Evolutionary conservation across 2,797 vertebrate species (phyloP).

Genomic region (Myotis daubentonii): DNA sequence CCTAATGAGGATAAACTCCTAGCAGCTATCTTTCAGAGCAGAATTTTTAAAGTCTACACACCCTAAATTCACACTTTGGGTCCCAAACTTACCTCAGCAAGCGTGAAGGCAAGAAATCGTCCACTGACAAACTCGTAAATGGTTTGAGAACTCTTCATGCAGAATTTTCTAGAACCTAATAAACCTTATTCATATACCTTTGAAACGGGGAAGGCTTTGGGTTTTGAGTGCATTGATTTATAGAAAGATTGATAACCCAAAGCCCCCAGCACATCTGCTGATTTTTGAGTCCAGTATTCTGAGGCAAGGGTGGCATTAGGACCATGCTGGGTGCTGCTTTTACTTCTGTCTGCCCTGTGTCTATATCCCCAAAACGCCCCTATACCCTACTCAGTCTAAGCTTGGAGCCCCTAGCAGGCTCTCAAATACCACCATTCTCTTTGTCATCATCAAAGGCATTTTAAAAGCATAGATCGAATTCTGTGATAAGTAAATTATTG

Average conservation of each 20-base stretch:
- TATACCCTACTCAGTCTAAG: neutral
- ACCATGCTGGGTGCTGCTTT: neutral
- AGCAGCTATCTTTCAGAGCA: neutral
- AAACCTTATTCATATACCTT: neutral
- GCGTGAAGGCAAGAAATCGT: neutral
- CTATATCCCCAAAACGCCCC: neutral
- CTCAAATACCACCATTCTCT: constrained; percentile 8
- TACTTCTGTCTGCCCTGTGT: neutral
- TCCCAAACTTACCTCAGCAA: neutral
- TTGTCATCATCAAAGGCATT: constrained; percentile 48
- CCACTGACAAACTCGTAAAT: neutral
- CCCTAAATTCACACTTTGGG: neutral
- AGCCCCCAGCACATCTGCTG: neutral
- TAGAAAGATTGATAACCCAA: neutral
- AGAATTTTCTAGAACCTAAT: constrained; percentile 23
- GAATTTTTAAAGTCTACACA: neutral
- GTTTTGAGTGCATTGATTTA: neutral
- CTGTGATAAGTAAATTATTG: constrained; percentile 36
- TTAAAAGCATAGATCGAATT: constrained; percentile 41
- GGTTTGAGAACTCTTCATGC: neutral
- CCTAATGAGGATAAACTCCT: neutral
- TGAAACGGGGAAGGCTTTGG: neutral
- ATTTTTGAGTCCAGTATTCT: neutral
- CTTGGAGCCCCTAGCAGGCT: neutral
- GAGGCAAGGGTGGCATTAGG: neutral